Conservation (phyloP, 1,140 invertebrate genomes). For the Drosophila murphyi region DNA sequence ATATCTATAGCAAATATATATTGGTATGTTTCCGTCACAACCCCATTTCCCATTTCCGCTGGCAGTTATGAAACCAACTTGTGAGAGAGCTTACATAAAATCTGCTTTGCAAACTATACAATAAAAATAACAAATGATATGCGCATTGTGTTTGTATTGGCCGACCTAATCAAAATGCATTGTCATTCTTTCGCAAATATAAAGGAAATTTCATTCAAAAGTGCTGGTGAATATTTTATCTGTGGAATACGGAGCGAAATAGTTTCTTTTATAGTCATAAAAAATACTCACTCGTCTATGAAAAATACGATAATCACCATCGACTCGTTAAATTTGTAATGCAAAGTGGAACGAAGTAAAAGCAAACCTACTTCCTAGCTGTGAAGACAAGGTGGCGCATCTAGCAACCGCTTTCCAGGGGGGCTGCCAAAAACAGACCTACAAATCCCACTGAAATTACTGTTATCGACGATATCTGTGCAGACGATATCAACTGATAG, state of each 20-base stretch:
- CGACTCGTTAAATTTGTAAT: constrained; percentile 1
- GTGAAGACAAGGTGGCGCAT: constrained; percentile 13
- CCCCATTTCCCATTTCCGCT: constrained; percentile 73
- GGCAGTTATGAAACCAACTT: constrained; percentile 68
- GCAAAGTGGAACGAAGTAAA: constrained; percentile 14
- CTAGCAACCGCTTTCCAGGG: neutral
- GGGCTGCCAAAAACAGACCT: neutral
- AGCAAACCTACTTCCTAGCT: constrained; percentile 7
- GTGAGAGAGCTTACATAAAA: constrained; percentile 74
- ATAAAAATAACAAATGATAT: constrained; percentile 59
- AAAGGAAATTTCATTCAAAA: constrained; percentile 65
- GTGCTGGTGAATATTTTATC: constrained; percentile 8
- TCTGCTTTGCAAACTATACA: constrained; percentile 13
- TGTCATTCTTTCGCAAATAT: constrained; percentile 55
- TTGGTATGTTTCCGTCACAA: constrained; percentile 22
- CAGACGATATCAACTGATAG: too few species aligned
- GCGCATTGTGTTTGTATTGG: constrained; percentile 54
- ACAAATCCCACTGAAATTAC: neutral
- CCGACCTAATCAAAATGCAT: constrained; percentile 34
- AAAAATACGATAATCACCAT: neutral
- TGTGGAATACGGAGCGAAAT: constrained; percentile 1
- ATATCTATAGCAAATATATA: neutral
- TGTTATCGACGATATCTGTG: too few species aligned
- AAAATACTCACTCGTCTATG: neutral
- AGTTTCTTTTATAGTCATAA: constrained; percentile 7